Evolutionary conservation across 2,113 vertebrate species (phyloP).

Genomic region (Camelus bactrianus): DNA sequence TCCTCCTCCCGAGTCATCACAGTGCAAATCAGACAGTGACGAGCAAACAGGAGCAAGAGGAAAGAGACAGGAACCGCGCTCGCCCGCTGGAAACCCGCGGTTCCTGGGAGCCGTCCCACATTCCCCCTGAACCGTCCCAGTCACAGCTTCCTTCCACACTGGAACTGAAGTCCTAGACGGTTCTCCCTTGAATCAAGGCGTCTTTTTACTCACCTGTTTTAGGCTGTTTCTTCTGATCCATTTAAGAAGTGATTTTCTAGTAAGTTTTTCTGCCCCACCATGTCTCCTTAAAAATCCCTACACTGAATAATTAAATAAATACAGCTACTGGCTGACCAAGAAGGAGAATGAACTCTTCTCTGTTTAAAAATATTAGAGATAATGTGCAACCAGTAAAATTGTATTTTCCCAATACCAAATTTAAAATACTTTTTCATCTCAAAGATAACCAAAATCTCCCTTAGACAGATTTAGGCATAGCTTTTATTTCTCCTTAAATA

Average conservation of each 20-base stretch:
- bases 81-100: not conserved
- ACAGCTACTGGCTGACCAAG: not conserved
- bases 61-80: not conserved
- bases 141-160: not conserved
- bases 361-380: not conserved
- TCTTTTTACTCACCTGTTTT: not conserved
- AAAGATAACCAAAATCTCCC: not conserved
- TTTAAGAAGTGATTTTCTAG: conserved; percentile 7
- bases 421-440: not conserved
- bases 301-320: not conserved
- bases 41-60: not conserved
- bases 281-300: not conserved
- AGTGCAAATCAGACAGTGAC: not conserved
- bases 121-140: conserved; percentile 2
- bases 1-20: not conserved
- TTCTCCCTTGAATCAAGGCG: not conserved
- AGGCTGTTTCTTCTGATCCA: not conserved
- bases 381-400: not conserved
- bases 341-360: not conserved
- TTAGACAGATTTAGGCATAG: not conserved
- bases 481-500: too few species aligned
- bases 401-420: not conserved
- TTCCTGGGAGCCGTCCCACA: conserved; percentile 87
- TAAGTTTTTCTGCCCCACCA: not conserved
- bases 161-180: not conserved